Evolutionary conservation across 2,888 invertebrate species (phyloP).

Genomic region (Cancer borealis): DNA sequence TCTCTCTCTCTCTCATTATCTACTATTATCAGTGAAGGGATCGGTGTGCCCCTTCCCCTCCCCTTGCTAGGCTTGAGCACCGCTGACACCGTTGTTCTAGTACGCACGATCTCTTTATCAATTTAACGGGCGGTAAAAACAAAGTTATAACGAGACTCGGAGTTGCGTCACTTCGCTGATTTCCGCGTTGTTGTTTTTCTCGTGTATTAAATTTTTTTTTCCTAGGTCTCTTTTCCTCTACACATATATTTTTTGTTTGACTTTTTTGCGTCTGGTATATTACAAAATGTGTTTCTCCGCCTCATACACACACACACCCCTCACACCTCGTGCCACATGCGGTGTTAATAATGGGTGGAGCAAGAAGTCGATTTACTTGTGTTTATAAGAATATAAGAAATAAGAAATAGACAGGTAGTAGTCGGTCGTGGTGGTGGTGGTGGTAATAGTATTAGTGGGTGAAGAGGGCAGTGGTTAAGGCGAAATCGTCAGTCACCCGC

Average conservation of each 20-base stretch:
- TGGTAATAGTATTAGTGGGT: not conserved
- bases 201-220: not conserved
- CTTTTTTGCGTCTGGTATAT: not conserved
- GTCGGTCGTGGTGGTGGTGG: not conserved
- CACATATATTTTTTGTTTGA: not conserved
- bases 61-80: too few relatives aligned
- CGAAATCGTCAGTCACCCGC: constrained; percentile 40
- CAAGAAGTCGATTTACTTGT: not conserved
- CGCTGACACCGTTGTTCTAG: not conserved
- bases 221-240: not conserved
- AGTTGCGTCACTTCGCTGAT: not conserved
- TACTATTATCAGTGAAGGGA: not conserved
- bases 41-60: too few relatives aligned
- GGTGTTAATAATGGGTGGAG: too few relatives aligned
- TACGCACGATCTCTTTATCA: not conserved
- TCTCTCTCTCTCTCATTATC: constrained; percentile 45
- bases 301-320: not conserved
- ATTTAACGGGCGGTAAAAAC: not conserved
- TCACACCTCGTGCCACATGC: not conserved
- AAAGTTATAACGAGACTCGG: not conserved
- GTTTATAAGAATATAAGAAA: not conserved
- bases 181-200: not conserved
- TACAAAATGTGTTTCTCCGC: not conserved
- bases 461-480: not conserved
- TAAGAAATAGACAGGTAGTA: not conserved